phyloP scores from a whole-genome alignment of 1,140 invertebrate genomes.

The Idris sp. region DNA sequence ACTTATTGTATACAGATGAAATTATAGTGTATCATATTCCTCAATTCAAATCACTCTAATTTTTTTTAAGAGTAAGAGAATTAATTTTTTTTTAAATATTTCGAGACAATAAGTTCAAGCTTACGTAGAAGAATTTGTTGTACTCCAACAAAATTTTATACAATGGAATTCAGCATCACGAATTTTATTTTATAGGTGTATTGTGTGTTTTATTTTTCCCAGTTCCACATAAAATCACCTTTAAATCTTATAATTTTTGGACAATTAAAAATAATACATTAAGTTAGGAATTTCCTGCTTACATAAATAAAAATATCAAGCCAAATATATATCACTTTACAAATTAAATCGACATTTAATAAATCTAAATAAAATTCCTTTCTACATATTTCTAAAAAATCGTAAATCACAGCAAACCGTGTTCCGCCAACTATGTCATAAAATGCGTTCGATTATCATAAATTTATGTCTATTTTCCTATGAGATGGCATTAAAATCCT shows the following conservation, averaged over 20 bases:
- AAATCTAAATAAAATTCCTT: conserved; percentile 43
- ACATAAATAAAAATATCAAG: conserved; percentile 23
- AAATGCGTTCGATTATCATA: conserved; percentile 49
- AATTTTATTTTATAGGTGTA: too few relatives aligned
- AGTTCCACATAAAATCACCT: too few relatives aligned
- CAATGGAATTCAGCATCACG: too few relatives aligned
- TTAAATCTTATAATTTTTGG: too few relatives aligned
- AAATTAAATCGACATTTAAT: conserved; percentile 47
- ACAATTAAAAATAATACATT: not conserved
- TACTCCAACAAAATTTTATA: too few relatives aligned
- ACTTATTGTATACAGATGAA: conserved; percentile 24
- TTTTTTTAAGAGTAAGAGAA: too few relatives aligned
- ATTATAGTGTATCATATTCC: too few relatives aligned
- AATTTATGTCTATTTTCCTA: conserved; percentile 40
- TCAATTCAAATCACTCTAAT: too few relatives aligned
- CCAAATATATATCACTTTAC: conserved; percentile 35
- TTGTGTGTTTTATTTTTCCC: too few relatives aligned
- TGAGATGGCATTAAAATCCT: conserved; percentile 30
- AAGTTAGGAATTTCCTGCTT: conserved; percentile 3
- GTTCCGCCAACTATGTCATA: conserved; percentile 36
- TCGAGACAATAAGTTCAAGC: too few relatives aligned
- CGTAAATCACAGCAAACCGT: conserved; percentile 49
- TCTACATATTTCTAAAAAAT: conserved; percentile 51
- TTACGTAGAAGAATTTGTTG: too few relatives aligned
- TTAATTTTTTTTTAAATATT: too few relatives aligned